Evolutionary conservation across 2,888 invertebrate genomes (phyloP).

Genomic region (Cordilura impudica): DNA sequence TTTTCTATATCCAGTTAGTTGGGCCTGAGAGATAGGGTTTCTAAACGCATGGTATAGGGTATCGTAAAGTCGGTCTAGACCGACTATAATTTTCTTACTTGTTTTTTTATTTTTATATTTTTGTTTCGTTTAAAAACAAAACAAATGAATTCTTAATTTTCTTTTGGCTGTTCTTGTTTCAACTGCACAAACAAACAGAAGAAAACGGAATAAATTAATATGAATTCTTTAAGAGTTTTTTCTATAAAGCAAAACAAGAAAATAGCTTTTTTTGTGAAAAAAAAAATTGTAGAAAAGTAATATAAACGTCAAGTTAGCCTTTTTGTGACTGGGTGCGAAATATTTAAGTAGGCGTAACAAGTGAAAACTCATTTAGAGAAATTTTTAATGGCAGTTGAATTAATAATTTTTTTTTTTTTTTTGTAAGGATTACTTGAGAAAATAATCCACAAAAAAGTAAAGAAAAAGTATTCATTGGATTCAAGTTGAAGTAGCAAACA

Average conservation of each 20-base stretch:
- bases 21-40: too few species aligned
- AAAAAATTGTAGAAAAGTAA: conserved; percentile 28
- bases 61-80: too few species aligned
- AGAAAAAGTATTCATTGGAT: conserved; percentile 18
- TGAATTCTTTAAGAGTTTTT: not conserved
- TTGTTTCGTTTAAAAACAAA: not conserved
- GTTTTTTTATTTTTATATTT: not conserved
- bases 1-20: too few species aligned
- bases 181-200: not conserved
- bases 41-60: too few species aligned
- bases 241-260: not conserved
- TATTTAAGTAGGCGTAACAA: conserved; percentile 50
- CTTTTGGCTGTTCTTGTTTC: not conserved
- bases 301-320: not conserved
- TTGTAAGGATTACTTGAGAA: conserved; percentile 14
- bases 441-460: not conserved
- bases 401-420: conserved; percentile 45
- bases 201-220: not conserved
- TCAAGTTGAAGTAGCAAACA: conserved; percentile 1
- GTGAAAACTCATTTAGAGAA: conserved; percentile 53
- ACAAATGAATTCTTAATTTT: not conserved
- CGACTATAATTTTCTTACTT: too few species aligned
- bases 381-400: conserved; percentile 50
- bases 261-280: not conserved
- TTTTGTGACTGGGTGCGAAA: conserved; percentile 16